Evolutionary conservation across 2,113 vertebrate species (phyloP).

Genomic region (Tragelaphus buxtoni): DNA sequence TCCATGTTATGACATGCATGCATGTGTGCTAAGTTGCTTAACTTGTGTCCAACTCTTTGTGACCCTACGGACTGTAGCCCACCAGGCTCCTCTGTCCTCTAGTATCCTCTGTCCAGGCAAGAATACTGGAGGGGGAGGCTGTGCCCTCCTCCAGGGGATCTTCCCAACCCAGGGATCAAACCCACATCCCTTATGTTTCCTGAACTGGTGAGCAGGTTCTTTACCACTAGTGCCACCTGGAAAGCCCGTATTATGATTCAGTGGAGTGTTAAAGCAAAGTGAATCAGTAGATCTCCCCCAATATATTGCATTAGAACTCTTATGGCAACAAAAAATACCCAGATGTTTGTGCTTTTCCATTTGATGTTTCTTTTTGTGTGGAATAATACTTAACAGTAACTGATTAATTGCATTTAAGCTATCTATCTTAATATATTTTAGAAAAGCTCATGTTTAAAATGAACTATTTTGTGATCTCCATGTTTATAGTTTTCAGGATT

Average conservation of each 20-base stretch:
- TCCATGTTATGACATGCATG: background rate
- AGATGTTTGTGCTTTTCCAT: background rate
- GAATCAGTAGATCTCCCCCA: background rate
- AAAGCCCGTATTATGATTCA: background rate
- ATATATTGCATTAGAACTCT: background rate
- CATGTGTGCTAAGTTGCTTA: background rate
- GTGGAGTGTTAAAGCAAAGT: background rate
- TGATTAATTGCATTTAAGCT: background rate
- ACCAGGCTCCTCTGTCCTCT: background rate
- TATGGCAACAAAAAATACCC: background rate
- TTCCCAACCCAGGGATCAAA: background rate
- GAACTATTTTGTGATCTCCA: background rate
- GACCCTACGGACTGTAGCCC: fast-evolving
- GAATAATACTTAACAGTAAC: background rate
- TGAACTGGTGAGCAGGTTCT: background rate
- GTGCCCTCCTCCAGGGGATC: background rate
- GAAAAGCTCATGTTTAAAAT: background rate
- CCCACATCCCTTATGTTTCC: background rate
- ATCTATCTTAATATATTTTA: background rate
- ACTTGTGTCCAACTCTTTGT: background rate
- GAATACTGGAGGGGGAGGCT: background rate
- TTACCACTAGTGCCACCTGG: background rate
- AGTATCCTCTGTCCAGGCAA: background rate
- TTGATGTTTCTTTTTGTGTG: background rate
- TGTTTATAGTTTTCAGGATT: background rate